A percentile compares a stretch with the other conserved stretches of the same genome.
Evolutionary conservation across 2,797 vertebrate species (phyloP).

Genomic region (Podarcis siculus): DNA sequence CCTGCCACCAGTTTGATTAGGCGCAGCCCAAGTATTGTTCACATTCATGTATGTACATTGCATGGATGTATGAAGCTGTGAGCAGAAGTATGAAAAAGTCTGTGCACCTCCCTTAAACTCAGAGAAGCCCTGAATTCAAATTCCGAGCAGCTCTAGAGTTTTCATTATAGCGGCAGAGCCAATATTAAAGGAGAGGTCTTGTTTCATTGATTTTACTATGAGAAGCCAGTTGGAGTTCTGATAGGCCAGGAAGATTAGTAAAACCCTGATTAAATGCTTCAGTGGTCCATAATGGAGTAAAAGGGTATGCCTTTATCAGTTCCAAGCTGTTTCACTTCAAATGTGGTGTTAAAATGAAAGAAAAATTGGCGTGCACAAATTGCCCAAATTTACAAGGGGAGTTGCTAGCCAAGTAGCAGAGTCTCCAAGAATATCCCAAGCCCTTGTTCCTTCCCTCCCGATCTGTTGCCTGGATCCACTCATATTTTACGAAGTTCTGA

Average conservation of each 20-base stretch:
- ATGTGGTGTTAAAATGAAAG: slow-evolving; percentile 13
- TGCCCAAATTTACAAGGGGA: slow-evolving; percentile 4
- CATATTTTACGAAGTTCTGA: slow-evolving; percentile 26
- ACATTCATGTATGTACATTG: neutral
- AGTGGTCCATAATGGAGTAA: neutral
- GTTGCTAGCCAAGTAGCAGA: neutral
- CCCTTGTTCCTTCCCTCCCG: neutral
- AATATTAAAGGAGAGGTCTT: slow-evolving; percentile 15
- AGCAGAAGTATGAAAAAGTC: neutral
- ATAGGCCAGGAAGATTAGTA: slow-evolving; percentile 12
- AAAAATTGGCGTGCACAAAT: neutral
- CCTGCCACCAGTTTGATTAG: neutral
- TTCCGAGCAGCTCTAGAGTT: neutral
- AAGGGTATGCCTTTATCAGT: slow-evolving; percentile 19
- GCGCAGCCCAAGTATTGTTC: no score
- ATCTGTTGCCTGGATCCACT: neutral
- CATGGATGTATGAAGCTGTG: neutral
- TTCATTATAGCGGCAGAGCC: neutral
- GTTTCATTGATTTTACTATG: slow-evolving; percentile 46
- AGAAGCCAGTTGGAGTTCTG: slow-evolving; percentile 35
- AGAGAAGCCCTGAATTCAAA: neutral
- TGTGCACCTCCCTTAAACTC: neutral
- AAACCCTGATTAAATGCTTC: slow-evolving; percentile 51
- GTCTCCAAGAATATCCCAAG: slow-evolving; percentile 20
- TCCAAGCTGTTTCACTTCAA: slow-evolving; percentile 39